Conservation (phyloP, 2,113 vertebrate genomes). For the Odontesthes bonariensis region DNA sequence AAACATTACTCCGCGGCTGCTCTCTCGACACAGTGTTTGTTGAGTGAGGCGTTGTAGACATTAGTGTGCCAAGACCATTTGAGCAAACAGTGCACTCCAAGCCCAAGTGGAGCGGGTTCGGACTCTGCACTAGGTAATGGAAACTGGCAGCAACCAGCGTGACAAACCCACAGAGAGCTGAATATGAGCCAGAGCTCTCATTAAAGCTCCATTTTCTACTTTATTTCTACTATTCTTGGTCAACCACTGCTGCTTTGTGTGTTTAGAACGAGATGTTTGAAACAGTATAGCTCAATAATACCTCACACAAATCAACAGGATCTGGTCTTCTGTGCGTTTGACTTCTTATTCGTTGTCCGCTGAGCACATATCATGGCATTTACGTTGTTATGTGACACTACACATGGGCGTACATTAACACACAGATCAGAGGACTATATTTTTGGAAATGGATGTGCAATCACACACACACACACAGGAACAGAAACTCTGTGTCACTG, state of each 20-base stretch:
- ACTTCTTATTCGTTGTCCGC: neutral
- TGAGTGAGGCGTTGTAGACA: slow-evolving; percentile 52
- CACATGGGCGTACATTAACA: no score
- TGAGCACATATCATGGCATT: neutral
- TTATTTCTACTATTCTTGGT: slow-evolving; percentile 24
- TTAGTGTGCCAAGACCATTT: slow-evolving; percentile 57
- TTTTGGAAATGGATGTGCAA: slow-evolving; percentile 1
- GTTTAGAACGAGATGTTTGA: slow-evolving; percentile 24
- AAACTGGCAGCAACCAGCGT: slow-evolving; percentile 64
- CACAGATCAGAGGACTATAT: neutral
- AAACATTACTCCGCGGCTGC: slow-evolving; percentile 22
- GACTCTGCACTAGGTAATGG: slow-evolving; percentile 65
- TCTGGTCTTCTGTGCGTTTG: neutral
- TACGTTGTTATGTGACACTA: neutral
- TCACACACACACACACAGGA: neutral
- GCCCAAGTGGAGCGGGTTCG: slow-evolving; percentile 43
- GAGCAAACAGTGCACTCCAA: slow-evolving; percentile 48
- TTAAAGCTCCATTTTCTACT: slow-evolving; percentile 42
- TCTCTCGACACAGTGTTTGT: slow-evolving; percentile 43
- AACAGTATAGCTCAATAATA: neutral
- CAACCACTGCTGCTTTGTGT: slow-evolving; percentile 3
- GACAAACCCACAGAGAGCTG: slow-evolving; percentile 57
- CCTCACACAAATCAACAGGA: neutral
- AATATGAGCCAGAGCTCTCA: slow-evolving; percentile 42
- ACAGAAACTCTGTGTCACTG: slow-evolving; percentile 10